Conservation (phyloP, 92 coral and sea anemone genomes). For the Zoanthus solanderi region DNA sequence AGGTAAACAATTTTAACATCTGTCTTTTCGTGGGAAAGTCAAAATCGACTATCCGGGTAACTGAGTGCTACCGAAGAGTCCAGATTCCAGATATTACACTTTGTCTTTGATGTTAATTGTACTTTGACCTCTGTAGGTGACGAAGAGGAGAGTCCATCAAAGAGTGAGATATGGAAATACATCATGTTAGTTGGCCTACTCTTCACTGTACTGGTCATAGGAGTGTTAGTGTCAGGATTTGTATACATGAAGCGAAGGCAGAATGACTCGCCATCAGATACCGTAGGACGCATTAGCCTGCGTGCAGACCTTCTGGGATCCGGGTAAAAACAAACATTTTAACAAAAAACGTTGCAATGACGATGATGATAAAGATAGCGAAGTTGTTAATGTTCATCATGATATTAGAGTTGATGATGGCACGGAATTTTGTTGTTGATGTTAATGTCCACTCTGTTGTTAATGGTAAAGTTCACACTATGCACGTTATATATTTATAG, state of each 20-base stretch:
- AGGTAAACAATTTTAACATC: conserved; percentile 11
- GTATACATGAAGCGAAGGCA: conserved; percentile 10
- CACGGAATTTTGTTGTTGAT: too few species aligned
- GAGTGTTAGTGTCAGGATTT: neutral
- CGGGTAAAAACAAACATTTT: conserved; percentile 10
- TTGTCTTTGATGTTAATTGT: neutral
- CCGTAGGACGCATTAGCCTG: neutral
- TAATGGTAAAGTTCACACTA: too few species aligned
- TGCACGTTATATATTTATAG: too few species aligned
- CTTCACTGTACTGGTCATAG: neutral
- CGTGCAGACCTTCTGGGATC: conserved; percentile 19
- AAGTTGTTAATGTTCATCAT: neutral
- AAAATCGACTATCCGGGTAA: neutral
- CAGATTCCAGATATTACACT: too few species aligned
- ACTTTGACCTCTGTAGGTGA: neutral
- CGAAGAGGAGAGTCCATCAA: neutral
- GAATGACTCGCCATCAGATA: neutral
- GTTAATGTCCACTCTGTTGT: too few species aligned
- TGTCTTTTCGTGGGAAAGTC: neutral
- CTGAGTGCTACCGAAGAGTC: too few species aligned
- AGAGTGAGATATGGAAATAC: neutral
- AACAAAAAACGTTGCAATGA: neutral
- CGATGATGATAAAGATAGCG: neutral
- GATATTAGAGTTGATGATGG: neutral
- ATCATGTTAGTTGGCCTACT: neutral